Conservation (phyloP, 2,888 invertebrate species). For the Campoletis raptor region DNA sequence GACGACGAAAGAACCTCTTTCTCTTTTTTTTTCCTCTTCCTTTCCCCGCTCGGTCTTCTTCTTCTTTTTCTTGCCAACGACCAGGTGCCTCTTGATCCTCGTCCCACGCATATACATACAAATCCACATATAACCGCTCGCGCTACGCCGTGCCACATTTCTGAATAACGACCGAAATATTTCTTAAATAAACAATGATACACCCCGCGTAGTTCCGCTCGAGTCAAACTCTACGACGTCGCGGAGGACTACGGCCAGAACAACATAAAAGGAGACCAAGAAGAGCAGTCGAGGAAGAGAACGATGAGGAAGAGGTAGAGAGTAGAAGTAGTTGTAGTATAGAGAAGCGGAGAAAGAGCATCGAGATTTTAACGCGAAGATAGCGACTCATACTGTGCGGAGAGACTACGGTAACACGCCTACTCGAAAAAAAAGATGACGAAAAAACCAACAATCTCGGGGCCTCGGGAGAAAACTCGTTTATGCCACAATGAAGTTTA, state of each 20-base stretch:
- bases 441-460: constrained; percentile 34
- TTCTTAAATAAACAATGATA: constrained; percentile 82
- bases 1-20: constrained; percentile 16
- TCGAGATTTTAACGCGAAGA: constrained; percentile 71
- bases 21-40: constrained; percentile 35
- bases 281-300: constrained; percentile 38
- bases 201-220: constrained; percentile 70
- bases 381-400: constrained; percentile 70
- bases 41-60: constrained; percentile 41
- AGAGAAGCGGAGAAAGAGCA: constrained; percentile 54
- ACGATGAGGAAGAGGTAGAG: constrained; percentile 29
- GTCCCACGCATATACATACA: constrained; percentile 67
- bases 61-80: constrained; percentile 40
- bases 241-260: constrained; percentile 39
- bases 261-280: constrained; percentile 61
- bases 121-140: constrained; percentile 40
- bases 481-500: constrained; percentile 59
- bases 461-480: constrained; percentile 64
- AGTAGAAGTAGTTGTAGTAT: constrained; percentile 41
- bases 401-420: constrained; percentile 64
- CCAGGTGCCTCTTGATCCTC: constrained; percentile 74
- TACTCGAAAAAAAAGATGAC: constrained; percentile 54
- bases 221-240: constrained; percentile 51
- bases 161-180: constrained; percentile 83
- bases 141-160: constrained; percentile 71